Percentiles rank a stretch among this genome's conserved stretches.
Evolutionary conservation across 2,797 vertebrate genomes (phyloP).

Genomic region (Acrossocheilus wenchowensis): DNA sequence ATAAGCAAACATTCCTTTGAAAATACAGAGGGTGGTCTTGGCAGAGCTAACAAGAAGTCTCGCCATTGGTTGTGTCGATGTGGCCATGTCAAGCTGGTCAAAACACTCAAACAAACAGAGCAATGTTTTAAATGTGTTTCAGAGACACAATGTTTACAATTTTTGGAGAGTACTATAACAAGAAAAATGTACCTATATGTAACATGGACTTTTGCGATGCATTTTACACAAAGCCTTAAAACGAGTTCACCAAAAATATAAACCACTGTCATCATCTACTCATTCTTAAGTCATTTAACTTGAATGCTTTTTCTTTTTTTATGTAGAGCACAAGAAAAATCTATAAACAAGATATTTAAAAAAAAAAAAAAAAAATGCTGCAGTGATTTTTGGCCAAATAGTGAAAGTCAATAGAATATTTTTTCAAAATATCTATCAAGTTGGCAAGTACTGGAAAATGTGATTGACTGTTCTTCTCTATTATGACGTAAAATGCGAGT

Average conservation of each 20-base stretch:
- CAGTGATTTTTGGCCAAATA: neutral
- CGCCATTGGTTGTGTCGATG: neutral
- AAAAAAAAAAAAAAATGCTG: neutral
- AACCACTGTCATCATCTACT: neutral
- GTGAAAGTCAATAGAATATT: neutral
- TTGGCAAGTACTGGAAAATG: neutral
- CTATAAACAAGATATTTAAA: neutral
- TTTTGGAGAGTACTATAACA: neutral
- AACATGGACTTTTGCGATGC: neutral
- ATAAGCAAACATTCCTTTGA: neutral
- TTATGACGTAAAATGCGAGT: neutral
- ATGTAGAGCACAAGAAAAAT: neutral
- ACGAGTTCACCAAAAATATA: neutral
- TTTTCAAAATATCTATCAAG: neutral
- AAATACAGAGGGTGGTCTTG: constrained; percentile 37
- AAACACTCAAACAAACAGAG: neutral
- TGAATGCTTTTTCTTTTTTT: neutral
- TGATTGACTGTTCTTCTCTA: neutral
- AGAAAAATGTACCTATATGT: neutral
- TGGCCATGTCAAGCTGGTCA: neutral
- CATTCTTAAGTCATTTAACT: constrained; percentile 7
- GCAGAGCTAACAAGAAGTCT: neutral
- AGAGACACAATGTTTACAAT: neutral
- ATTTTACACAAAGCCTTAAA: neutral
- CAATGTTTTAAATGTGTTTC: neutral